Evolutionary conservation across 1,140 invertebrate species (phyloP), one percentile per base, ranked within the genome.

Genomic region (Pissodes strobi): DNA sequence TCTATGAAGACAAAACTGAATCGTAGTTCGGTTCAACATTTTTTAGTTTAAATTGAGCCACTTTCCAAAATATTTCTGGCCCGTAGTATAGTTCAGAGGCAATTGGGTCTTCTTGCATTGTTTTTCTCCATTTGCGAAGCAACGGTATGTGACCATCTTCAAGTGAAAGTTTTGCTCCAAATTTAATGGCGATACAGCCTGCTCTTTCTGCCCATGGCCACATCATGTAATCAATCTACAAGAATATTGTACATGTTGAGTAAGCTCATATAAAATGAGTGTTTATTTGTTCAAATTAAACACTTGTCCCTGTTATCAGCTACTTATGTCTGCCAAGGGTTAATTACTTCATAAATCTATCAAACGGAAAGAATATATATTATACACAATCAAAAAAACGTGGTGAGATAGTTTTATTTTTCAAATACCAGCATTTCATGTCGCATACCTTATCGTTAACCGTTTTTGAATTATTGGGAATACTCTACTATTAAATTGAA

Each of bases 131-230:
- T 69, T 83, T 79, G n/a, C 69, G 51, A 37, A 78, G 52, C 19
- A 55, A 13, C 34, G 63, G 57, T 38, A 73, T 70, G 2, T 75
- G 30, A n/a, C 68, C 53, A 23, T 72, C 67, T 53, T 76, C 73
- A 64, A 84, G 74, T n/a, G 81, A 76, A 77, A 83, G 85, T 53
- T 85, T 81, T 51, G 83, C 71, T 21, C 84, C 84, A 17, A 82
- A 79, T 48, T 83, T 58, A 5, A 87, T 69, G 18, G 78, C 81
- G n/a, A 88, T 74, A 18, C 83, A 64, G 27, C 80, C 80, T 1
- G 84, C 75, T 65, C 90, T 82, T 78, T 94, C 92, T 66, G 88
- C 88, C 90, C 90, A 94, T 1, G 93, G 92, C 92, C 92, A 94
- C 48, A 94, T 88, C 90, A 93, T 93, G 63, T 92, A 90, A 77